These are phyloP conservation scores for Cossypha niveicapilla DNA, from an alignment of 2,797 vertebrate genomes.

Conservation along the genomic window DNA sequence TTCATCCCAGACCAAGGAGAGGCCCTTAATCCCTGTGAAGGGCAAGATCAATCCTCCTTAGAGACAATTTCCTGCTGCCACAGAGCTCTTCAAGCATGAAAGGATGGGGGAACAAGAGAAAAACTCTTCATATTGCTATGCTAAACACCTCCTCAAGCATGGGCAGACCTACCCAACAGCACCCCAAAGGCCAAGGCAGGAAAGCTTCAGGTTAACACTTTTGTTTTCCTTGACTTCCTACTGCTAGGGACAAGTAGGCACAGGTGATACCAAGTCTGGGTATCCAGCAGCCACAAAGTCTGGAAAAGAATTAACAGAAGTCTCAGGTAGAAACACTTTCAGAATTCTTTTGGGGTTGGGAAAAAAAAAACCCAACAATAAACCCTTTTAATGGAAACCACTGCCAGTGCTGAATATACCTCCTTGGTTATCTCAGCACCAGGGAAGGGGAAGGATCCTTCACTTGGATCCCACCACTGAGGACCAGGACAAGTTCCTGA, in stretches of 20 bases:
- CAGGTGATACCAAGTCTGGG: rapidly evolving
- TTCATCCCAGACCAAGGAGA: neutral
- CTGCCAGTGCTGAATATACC: rapidly evolving
- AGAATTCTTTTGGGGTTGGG: neutral
- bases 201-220: neutral
- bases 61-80: neutral
- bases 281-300: neutral
- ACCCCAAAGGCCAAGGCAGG: neutral
- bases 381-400: neutral
- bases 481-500: neutral
- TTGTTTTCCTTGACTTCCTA: neutral
- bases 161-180: neutral
- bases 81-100: neutral
- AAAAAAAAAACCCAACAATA: neutral
- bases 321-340: rapidly evolving
- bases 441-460: neutral
- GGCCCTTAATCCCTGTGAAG: neutral
- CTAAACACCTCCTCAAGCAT: neutral
- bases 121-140: neutral
- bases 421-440: neutral
- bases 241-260: neutral
- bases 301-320: neutral
- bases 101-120: neutral
- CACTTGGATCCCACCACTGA: neutral
- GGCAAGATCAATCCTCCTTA: neutral